Conservation (phyloP, 2,888 invertebrate species). For the Trachelus iudaicus region DNA sequence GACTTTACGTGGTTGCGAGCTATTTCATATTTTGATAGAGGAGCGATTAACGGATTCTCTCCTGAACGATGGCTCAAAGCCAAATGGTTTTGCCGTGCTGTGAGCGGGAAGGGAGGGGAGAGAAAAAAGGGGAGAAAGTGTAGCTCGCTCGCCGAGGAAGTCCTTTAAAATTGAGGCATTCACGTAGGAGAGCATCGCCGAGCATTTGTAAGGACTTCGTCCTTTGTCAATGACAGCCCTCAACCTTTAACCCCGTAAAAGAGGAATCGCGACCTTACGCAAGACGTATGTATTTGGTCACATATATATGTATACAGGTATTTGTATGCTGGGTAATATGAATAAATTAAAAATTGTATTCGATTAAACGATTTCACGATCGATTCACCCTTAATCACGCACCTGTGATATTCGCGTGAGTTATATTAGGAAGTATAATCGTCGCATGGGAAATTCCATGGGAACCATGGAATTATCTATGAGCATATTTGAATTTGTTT, state of each 20-base stretch:
- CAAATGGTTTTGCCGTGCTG: neutral
- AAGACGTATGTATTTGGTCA: too few relatives aligned
- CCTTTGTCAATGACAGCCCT: neutral
- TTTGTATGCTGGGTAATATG: too few relatives aligned
- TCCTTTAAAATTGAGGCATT: neutral
- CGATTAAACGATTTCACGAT: too few relatives aligned
- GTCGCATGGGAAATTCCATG: too few relatives aligned
- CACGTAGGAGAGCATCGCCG: neutral
- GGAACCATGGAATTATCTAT: neutral
- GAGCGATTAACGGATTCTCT: neutral
- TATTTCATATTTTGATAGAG: neutral
- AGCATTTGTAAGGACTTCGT: neutral
- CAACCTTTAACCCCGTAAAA: neutral
- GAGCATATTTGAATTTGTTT: neutral
- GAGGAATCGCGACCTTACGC: neutral
- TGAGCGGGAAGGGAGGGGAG: too few relatives aligned
- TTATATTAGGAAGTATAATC: too few relatives aligned
- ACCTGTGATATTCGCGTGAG: too few relatives aligned
- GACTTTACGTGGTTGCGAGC: too few relatives aligned
- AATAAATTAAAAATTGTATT: too few relatives aligned
- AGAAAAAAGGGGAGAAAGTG: neutral
- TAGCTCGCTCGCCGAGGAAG: neutral
- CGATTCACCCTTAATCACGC: too few relatives aligned
- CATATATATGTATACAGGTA: too few relatives aligned
- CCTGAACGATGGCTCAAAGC: neutral